Conservation (phyloP, 2,888 invertebrate genomes). For the Drosophila melanosoma region DNA sequence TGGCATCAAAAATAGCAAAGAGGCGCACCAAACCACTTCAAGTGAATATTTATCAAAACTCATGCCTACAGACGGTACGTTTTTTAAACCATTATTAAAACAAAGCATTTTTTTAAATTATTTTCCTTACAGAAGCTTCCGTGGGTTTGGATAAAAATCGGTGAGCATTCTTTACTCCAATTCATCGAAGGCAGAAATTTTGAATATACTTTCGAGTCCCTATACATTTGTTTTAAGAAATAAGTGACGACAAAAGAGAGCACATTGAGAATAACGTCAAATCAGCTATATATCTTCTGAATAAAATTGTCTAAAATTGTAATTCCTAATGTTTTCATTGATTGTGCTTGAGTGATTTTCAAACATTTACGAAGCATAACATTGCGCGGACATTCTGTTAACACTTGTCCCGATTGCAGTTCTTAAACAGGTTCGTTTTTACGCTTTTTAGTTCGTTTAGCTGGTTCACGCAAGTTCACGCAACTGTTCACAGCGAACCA, state of each 20-base stretch:
- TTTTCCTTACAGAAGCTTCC: constrained; percentile 10
- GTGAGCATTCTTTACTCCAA: constrained; percentile 25
- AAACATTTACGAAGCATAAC: constrained; percentile 23
- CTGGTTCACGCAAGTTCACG: constrained; percentile 34
- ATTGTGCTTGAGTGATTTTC: constrained; percentile 1
- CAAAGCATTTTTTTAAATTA: not conserved
- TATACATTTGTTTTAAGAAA: constrained; percentile 38
- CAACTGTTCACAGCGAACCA: constrained; percentile 41
- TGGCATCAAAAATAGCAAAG: constrained; percentile 20
- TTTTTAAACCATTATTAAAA: not conserved
- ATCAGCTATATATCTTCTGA: not conserved
- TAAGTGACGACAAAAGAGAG: not conserved
- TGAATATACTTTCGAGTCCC: constrained; percentile 42
- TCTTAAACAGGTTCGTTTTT: constrained; percentile 25
- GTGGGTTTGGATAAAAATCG: constrained; percentile 33
- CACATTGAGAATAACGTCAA: constrained; percentile 36
- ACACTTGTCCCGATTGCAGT: constrained; percentile 20
- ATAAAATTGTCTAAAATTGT: constrained; percentile 12
- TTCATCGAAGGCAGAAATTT: constrained; percentile 32
- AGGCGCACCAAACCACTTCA: constrained; percentile 26
- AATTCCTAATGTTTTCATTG: not conserved
- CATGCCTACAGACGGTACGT: constrained; percentile 24
- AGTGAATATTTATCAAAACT: constrained; percentile 46
- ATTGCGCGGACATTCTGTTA: constrained; percentile 13
- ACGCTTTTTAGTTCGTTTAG: constrained; percentile 12